Conservation (phyloP, 2,113 vertebrate genomes). For the Halichoerus grypus region DNA sequence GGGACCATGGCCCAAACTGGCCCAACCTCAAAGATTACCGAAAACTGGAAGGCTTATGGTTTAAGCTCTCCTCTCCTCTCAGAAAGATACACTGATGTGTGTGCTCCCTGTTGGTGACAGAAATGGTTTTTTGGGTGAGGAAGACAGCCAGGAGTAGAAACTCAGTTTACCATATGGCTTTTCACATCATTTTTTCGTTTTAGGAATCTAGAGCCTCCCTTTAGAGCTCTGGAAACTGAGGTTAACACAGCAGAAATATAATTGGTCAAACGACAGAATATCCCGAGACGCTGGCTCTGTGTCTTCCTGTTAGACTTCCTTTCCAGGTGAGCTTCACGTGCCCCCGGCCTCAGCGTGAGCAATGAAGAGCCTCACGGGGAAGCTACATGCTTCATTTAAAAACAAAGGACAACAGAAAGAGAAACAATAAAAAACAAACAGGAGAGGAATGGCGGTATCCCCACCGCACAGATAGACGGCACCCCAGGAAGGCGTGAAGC, state of each 20-base stretch:
- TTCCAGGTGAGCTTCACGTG: background rate
- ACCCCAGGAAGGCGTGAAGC: background rate
- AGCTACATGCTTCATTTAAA: background rate
- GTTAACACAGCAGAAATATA: background rate
- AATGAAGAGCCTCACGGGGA: background rate
- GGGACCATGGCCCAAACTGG: background rate
- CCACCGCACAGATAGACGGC: background rate
- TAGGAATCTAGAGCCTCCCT: background rate
- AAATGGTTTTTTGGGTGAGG: background rate
- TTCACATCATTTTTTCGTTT: background rate
- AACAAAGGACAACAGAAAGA: conserved; percentile 21
- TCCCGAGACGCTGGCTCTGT: background rate
- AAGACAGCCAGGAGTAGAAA: background rate
- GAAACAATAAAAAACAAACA: background rate
- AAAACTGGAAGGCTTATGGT: background rate
- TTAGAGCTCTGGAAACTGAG: background rate
- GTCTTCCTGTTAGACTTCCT: background rate
- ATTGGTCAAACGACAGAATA: background rate
- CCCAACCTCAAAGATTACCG: background rate
- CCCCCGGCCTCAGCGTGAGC: background rate
- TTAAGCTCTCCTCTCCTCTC: background rate
- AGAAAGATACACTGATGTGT: background rate
- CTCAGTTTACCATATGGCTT: background rate
- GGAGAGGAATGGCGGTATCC: background rate
- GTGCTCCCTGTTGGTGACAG: background rate